Percentiles rank a stretch among this genome's conserved stretches.
Evolutionary conservation across 92 coral and sea anemone species (phyloP).

Genomic region (Paragorgia papillata): DNA sequence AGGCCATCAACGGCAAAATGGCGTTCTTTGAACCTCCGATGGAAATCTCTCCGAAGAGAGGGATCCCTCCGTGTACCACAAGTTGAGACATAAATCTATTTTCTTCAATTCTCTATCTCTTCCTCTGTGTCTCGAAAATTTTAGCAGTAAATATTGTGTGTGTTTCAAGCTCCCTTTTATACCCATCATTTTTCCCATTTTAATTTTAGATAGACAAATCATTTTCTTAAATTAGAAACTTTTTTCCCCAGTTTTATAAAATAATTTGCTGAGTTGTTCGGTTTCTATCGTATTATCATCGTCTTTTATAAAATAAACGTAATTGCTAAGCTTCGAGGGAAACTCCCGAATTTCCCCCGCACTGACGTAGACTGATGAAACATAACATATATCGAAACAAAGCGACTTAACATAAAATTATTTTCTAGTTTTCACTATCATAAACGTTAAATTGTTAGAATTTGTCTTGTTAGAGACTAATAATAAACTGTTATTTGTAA

Average conservation of each 20-base stretch:
- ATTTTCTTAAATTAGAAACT: background rate
- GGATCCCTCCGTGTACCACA: conserved; percentile 35
- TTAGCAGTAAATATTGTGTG: background rate
- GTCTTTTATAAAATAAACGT: background rate
- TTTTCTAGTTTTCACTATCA: too few relatives aligned
- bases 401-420: too few relatives aligned
- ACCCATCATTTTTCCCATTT: background rate
- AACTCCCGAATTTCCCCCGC: too few relatives aligned
- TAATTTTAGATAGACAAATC: background rate
- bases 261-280: conserved; percentile 15
- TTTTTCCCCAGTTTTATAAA: background rate
- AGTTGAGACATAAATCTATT: background rate
- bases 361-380: too few relatives aligned
- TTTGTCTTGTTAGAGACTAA: too few relatives aligned
- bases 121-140: background rate
- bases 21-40: conserved; percentile 60
- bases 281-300: background rate
- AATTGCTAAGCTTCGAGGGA: too few relatives aligned
- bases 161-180: background rate
- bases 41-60: conserved; percentile 28
- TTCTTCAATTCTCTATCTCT: background rate
- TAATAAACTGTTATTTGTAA: too few relatives aligned
- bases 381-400: too few relatives aligned
- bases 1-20: conserved; percentile 52
- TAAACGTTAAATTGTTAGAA: too few relatives aligned